A percentile compares a stretch with the other conserved stretches of the same genome.
These are phyloP conservation scores for Ooceraea biroi DNA, from an alignment of 1,140 invertebrate genomes.

Conservation along the genomic window DNA sequence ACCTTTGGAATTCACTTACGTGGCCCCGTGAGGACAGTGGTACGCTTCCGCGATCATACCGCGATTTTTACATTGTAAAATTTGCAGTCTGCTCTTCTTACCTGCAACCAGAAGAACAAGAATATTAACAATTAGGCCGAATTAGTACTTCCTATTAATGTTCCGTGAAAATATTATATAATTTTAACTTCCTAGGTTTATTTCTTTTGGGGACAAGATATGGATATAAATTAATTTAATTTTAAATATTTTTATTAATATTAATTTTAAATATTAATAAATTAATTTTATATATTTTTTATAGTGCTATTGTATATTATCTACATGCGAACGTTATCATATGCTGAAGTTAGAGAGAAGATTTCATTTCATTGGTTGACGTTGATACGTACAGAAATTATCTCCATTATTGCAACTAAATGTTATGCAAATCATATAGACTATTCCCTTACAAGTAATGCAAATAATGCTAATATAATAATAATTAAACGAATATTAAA, in stretches of 20 bases:
- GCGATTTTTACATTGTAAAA: not conserved
- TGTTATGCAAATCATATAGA: not conserved
- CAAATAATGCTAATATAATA: not conserved
- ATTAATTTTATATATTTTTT: too few species aligned
- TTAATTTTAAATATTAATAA: too few species aligned
- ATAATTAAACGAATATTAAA: not conserved
- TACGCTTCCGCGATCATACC: slow-evolving; percentile 3
- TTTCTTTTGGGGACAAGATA: too few species aligned
- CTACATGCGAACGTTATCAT: not conserved
- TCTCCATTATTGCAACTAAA: not conserved
- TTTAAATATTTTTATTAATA: too few species aligned
- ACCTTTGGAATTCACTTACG: slow-evolving; percentile 56
- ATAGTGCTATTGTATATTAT: not conserved
- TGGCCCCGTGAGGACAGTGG: not conserved
- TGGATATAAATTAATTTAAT: not conserved
- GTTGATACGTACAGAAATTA: not conserved
- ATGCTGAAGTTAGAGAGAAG: too few species aligned
- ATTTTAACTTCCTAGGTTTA: not conserved
- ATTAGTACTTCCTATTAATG: not conserved
- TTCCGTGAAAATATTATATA: not conserved
- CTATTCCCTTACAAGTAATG: not conserved
- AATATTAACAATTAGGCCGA: not conserved
- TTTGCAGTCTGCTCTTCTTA: slow-evolving; percentile 47
- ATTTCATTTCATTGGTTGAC: too few species aligned
- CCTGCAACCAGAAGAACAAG: slow-evolving; percentile 68